Evolutionary conservation across 2,888 invertebrate species (phyloP).

Genomic region (Merodon equestris): DNA sequence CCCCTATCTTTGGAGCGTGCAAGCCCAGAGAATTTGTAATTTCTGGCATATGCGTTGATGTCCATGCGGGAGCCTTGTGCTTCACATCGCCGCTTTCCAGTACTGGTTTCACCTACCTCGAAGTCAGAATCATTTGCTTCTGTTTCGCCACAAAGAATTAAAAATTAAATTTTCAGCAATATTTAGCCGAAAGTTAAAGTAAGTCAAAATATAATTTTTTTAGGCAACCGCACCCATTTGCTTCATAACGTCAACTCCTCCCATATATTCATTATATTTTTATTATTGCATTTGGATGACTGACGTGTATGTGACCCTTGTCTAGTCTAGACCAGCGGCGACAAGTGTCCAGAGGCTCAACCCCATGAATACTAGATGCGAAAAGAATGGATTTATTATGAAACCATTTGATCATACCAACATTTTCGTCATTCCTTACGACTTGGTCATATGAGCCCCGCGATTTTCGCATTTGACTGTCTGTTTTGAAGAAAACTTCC

Average conservation of each 20-base stretch:
- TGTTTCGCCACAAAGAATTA: background rate
- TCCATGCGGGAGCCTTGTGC: background rate
- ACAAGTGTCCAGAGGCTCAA: constrained; percentile 1
- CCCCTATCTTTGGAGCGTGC: background rate
- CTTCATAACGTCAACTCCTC: no score
- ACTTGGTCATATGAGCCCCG: constrained; percentile 6
- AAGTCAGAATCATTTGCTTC: background rate
- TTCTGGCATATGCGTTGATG: background rate
- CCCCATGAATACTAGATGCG: background rate
- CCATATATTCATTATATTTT: no score
- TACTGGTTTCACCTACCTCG: background rate
- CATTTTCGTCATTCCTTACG: background rate
- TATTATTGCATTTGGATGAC: no score
- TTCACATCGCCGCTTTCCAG: background rate
- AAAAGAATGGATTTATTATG: background rate
- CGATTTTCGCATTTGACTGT: constrained; percentile 1
- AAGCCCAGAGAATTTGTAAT: no score
- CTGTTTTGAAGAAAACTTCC: constrained; percentile 3
- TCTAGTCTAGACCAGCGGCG: constrained; percentile 3
- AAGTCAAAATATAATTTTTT: constrained; percentile 2
- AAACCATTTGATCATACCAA: constrained; percentile 3
- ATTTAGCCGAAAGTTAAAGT: constrained; percentile 4
- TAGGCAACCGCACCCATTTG: background rate
- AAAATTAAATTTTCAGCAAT: constrained; percentile 5
- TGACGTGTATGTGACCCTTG: background rate